Conservation (phyloP, 30 jellyfish, hydroid and myxozoan genomes). For the Turritopsis rubra region DNA sequence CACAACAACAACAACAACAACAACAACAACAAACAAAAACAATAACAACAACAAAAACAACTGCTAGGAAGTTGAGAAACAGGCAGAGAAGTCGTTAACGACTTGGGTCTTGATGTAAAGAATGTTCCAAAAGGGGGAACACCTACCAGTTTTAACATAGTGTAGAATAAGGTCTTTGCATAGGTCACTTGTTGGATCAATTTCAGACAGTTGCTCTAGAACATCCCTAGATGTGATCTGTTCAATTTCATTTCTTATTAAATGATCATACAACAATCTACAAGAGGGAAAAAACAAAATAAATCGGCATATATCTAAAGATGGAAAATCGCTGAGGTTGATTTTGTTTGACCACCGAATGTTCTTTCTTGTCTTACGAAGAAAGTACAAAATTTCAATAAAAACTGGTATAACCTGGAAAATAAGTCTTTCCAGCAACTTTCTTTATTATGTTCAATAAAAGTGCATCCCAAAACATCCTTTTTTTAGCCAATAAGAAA, state of each 20-base stretch:
- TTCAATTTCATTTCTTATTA: constrained; percentile 1
- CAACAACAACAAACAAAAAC: too few species aligned
- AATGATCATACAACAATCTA: background rate
- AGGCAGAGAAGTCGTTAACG: too few species aligned
- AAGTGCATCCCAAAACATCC: too few species aligned
- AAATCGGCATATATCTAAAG: too few species aligned
- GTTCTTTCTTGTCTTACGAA: background rate
- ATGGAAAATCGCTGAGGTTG: background rate
- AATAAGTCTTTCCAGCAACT: too few species aligned
- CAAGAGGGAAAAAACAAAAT: background rate
- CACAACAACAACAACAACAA: too few species aligned
- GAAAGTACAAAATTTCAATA: background rate
- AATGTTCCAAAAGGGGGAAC: background rate
- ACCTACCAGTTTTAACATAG: background rate
- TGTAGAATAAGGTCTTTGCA: constrained; percentile 12
- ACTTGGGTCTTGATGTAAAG: background rate
- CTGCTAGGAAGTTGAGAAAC: too few species aligned
- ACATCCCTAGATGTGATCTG: background rate
- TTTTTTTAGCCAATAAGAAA: too few species aligned
- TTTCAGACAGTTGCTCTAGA: constrained; percentile 4
- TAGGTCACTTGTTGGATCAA: constrained; percentile 17
- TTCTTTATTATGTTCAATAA: too few species aligned
- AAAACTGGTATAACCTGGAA: too few species aligned
- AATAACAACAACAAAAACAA: too few species aligned
- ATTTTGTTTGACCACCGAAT: background rate